phyloP scores from a whole-genome alignment of 2,113 vertebrate genomes.

The Perca fluviatilis region DNA sequence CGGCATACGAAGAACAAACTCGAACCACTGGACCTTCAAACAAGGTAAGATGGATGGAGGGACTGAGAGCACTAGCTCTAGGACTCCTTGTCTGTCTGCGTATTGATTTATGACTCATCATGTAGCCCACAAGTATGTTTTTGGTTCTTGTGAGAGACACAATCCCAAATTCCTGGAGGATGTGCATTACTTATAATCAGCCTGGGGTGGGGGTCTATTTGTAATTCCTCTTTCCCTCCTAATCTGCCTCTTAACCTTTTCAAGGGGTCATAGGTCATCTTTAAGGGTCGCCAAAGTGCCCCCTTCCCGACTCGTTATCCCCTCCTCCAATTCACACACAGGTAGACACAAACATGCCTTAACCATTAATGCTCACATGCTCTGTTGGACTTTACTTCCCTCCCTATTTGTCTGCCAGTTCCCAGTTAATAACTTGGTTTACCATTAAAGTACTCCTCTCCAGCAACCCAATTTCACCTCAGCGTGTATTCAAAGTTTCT shows the following conservation, averaged over 20 bases:
- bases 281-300: slow-evolving; percentile 71
- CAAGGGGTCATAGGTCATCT: slow-evolving; percentile 76
- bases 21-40: slow-evolving; percentile 74
- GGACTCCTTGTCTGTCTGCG: background rate
- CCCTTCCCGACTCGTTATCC: slow-evolving; percentile 47
- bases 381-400: slow-evolving; percentile 32
- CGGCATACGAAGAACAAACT: slow-evolving; percentile 87
- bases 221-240: slow-evolving; percentile 62
- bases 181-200: slow-evolving; percentile 58
- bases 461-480: background rate
- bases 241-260: slow-evolving; percentile 75
- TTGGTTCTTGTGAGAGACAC: slow-evolving; percentile 24
- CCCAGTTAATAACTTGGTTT: slow-evolving; percentile 17
- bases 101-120: background rate
- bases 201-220: slow-evolving; percentile 58
- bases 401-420: slow-evolving; percentile 17
- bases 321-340: slow-evolving; percentile 55
- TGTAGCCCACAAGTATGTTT: background rate
- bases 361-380: slow-evolving; percentile 17
- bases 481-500: background rate
- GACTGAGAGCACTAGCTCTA: too few relatives aligned
- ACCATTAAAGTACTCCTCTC: background rate
- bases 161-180: slow-evolving; percentile 61
- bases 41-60: slow-evolving; percentile 81
- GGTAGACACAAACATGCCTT: slow-evolving; percentile 51